Conservation (phyloP, 92 coral and sea anemone species). For the Hydrozoanthus gracilis region DNA sequence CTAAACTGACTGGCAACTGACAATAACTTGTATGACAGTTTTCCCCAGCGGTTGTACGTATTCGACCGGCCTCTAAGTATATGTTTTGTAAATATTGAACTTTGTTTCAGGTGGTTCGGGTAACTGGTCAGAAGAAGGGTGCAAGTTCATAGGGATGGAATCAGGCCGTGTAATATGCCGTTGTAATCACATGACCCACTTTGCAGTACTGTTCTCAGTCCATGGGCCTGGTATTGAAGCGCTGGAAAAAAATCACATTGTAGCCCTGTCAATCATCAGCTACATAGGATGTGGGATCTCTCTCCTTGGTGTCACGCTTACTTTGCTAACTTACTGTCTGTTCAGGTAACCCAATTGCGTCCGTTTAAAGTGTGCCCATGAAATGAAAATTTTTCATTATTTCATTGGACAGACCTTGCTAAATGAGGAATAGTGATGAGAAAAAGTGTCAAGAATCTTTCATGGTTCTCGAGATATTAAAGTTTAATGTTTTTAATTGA, state of each 20-base stretch:
- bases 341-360: slow-evolving; percentile 54
- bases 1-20: too few species aligned
- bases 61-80: too few species aligned
- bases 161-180: slow-evolving; percentile 51
- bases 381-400: not conserved
- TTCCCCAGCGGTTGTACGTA: too few species aligned
- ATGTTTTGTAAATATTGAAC: not conserved
- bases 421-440: too few species aligned
- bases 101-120: slow-evolving; percentile 56
- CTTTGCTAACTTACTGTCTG: slow-evolving; percentile 55
- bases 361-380: too few species aligned
- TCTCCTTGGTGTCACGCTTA: slow-evolving; percentile 43
- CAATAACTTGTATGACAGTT: too few species aligned
- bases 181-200: slow-evolving; percentile 67
- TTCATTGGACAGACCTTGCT: too few species aligned
- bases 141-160: slow-evolving; percentile 36
- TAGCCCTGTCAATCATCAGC: slow-evolving; percentile 57
- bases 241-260: slow-evolving; percentile 40
- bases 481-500: too few species aligned
- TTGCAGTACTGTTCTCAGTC: slow-evolving; percentile 62
- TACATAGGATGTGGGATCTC: slow-evolving; percentile 64
- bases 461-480: too few species aligned
- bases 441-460: too few species aligned
- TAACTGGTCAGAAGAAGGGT: slow-evolving; percentile 64
- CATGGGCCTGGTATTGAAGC: slow-evolving; percentile 37